These are phyloP conservation scores for Graphium colonna DNA, from an alignment of 2,888 invertebrate genomes.

Conservation along the genomic window DNA sequence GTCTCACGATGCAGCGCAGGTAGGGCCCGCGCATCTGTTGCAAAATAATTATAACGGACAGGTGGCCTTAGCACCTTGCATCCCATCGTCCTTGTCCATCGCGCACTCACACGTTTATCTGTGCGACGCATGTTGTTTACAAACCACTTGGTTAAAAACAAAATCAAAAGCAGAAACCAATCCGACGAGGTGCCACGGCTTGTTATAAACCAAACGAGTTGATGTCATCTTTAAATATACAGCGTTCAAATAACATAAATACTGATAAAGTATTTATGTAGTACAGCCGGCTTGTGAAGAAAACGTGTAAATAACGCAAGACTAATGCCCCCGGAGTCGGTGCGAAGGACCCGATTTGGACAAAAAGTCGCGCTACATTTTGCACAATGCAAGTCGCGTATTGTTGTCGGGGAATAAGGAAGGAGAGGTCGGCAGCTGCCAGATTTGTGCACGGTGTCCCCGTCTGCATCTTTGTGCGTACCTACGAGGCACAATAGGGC, in stretches of 20 bases:
- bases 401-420: conserved; percentile 65
- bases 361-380: conserved; percentile 67
- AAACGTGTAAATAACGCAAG: conserved; percentile 6
- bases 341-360: conserved; percentile 36
- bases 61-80: conserved; percentile 73
- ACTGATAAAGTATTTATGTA: neutral
- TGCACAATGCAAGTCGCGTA: conserved; percentile 64
- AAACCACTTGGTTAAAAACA: conserved; percentile 4
- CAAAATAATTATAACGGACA: conserved; percentile 67
- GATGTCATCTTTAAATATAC: conserved; percentile 1
- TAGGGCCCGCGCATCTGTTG: conserved; percentile 74
- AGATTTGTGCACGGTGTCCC: conserved; percentile 73
- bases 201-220: neutral
- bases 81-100: conserved; percentile 46
- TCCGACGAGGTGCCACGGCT: conserved; percentile 16
- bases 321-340: conserved; percentile 6
- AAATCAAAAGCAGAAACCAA: conserved; percentile 14
- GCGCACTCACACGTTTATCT: conserved; percentile 22
- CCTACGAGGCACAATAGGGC: conserved; percentile 58
- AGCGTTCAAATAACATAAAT: neutral
- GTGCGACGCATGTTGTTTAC: conserved; percentile 11
- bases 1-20: conserved; percentile 45
- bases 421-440: conserved; percentile 75
- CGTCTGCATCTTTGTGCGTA: conserved; percentile 72
- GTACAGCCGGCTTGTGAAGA: neutral